A percentile compares a stretch with the other conserved stretches of the same genome.
Conservation (phyloP, 2,797 vertebrate species). For the Melanotaenia parkinsoni region DNA sequence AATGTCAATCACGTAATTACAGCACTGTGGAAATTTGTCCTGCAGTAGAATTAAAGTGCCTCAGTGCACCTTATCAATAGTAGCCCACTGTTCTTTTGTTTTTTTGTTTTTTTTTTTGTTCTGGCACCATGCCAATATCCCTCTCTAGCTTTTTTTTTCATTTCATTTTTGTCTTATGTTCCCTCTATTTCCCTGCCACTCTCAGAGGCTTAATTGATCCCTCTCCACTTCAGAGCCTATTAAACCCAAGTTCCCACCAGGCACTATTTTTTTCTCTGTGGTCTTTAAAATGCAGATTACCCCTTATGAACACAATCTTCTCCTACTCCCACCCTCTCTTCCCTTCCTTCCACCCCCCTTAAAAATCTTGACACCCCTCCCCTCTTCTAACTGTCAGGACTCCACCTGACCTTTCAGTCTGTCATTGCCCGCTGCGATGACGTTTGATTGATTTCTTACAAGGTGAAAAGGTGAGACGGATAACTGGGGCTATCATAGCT, state of each 20-base stretch:
- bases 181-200: constrained; percentile 28
- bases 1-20: constrained; percentile 72
- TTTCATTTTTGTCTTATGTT: constrained; percentile 44
- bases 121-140: constrained; percentile 38
- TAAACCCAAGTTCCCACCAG: constrained; percentile 76
- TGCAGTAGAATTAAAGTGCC: constrained; percentile 61
- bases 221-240: constrained; percentile 71
- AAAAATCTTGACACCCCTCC: constrained; percentile 1
- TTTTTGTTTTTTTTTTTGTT: background rate
- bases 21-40: constrained; percentile 71
- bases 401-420: constrained; percentile 51
- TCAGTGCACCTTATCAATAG: constrained; percentile 68
- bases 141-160: background rate
- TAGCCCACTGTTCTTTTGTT: constrained; percentile 41
- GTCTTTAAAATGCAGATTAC: constrained; percentile 73
- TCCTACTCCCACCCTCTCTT: background rate
- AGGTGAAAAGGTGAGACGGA: constrained; percentile 31
- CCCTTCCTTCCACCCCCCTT: constrained; percentile 19
- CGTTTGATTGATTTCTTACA: constrained; percentile 55
- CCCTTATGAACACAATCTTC: constrained; percentile 43
- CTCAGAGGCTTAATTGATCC: constrained; percentile 67
- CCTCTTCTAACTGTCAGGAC: constrained; percentile 24
- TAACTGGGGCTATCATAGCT: constrained; percentile 35
- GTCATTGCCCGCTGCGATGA: constrained; percentile 13
- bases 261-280: constrained; percentile 59